These are phyloP conservation scores for Vespertilio murinus DNA, from an alignment of 2,797 vertebrate genomes.

Conservation along the genomic window DNA sequence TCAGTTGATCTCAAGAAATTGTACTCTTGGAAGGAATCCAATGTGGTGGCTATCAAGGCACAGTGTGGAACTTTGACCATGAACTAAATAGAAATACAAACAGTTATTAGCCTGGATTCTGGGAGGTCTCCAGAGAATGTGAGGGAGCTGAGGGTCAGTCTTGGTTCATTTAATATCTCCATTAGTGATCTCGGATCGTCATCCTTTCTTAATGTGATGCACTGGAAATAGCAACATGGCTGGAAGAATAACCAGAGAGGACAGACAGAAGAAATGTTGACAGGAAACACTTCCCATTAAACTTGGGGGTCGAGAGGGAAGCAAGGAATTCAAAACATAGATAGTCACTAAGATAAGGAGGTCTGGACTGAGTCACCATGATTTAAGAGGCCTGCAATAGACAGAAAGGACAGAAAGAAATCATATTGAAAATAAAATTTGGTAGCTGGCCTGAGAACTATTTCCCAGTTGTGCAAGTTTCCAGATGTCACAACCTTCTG, in stretches of 20 bases:
- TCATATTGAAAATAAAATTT: background rate
- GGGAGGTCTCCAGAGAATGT: background rate
- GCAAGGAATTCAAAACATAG: slow-evolving; percentile 43
- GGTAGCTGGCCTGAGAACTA: background rate
- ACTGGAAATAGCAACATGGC: slow-evolving; percentile 24
- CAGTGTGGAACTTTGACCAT: background rate
- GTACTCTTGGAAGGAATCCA: slow-evolving; percentile 46
- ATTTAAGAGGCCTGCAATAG: background rate
- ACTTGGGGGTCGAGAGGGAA: background rate
- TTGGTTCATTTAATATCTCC: slow-evolving; percentile 22
- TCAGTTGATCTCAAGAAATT: slow-evolving; percentile 52
- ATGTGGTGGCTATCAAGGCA: background rate
- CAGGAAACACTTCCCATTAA: slow-evolving; percentile 55
- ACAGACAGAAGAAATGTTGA: slow-evolving; percentile 43
- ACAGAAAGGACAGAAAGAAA: slow-evolving; percentile 13
- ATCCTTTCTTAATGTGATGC: slow-evolving; percentile 30
- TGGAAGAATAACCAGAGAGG: background rate
- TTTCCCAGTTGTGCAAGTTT: background rate
- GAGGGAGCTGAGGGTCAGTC: background rate
- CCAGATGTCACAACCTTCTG: background rate
- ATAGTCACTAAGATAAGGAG: slow-evolving; percentile 34
- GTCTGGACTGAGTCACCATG: background rate
- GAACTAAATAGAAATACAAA: background rate
- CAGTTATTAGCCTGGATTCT: background rate
- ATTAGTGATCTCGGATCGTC: background rate